Conservation (phyloP, 2,113 vertebrate genomes). For the Oryzias melastigma region DNA sequence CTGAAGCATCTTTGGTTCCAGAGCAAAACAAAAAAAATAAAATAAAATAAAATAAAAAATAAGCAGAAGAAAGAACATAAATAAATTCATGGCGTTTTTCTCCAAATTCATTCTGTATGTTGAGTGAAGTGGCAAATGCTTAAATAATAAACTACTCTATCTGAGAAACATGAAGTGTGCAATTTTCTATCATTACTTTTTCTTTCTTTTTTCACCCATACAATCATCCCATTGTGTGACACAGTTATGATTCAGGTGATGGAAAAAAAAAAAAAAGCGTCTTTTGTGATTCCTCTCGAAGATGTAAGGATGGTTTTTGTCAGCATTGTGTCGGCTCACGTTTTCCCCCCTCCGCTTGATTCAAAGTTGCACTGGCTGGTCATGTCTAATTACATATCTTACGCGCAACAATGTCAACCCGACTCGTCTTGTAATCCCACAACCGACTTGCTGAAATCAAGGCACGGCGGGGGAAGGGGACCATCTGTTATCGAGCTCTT, state of each 20-base stretch:
- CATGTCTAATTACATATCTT: constrained; percentile 9
- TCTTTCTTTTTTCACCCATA: background rate
- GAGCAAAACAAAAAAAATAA: too few species aligned
- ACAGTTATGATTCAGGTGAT: constrained; percentile 4
- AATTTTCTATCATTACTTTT: background rate
- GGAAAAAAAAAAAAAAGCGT: background rate
- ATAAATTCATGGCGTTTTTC: background rate
- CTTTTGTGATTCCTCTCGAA: constrained; percentile 1
- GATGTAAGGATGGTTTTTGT: background rate
- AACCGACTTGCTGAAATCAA: constrained; percentile 26
- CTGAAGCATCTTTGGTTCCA: too few species aligned
- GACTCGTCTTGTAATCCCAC: constrained; percentile 13
- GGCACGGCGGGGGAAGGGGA: constrained; percentile 4
- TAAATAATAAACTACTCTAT: constrained; percentile 1
- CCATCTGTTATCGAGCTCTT: constrained; percentile 32
- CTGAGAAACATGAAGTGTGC: constrained; percentile 2
- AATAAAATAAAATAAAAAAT: too few species aligned
- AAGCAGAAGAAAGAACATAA: too few species aligned
- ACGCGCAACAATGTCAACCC: constrained; percentile 9
- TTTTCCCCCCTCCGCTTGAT: background rate
- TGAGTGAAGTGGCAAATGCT: background rate
- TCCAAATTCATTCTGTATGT: background rate
- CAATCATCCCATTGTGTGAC: constrained; percentile 1
- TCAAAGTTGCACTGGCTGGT: background rate
- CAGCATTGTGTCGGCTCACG: background rate